phyloP scores from a whole-genome alignment of 2,797 vertebrate genomes.

The Fistularia tabacaria region DNA sequence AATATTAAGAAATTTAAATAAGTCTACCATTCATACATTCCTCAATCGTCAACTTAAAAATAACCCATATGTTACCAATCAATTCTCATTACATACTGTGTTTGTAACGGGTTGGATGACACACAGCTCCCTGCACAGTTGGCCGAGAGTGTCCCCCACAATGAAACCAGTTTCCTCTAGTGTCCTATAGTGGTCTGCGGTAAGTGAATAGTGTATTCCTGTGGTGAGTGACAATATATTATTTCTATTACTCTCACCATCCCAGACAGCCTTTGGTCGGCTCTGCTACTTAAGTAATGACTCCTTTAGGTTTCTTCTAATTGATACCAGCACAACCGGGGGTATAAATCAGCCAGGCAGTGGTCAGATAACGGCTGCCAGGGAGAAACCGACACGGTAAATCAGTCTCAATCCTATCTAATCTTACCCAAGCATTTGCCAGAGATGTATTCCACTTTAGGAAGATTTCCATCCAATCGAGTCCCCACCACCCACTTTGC shows the following conservation, averaged over 20 bases:
- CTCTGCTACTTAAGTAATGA: conserved; percentile 67
- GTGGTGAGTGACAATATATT: conserved; percentile 73
- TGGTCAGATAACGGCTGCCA: conserved; percentile 73
- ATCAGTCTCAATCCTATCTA: conserved; percentile 69
- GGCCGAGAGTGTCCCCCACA: conserved; percentile 45
- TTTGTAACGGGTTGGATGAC: conserved; percentile 47
- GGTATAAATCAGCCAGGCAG: conserved; percentile 68
- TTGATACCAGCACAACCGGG: conserved; percentile 64
- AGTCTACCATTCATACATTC: conserved; percentile 21
- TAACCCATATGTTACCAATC: conserved; percentile 48
- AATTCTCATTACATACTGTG: conserved; percentile 34
- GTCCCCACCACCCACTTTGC: conserved; percentile 50
- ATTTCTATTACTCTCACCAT: conserved; percentile 65
- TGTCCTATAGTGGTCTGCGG: conserved; percentile 68
- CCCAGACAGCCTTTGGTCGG: conserved; percentile 60
- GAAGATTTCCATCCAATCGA: conserved; percentile 47
- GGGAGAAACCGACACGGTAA: conserved; percentile 69
- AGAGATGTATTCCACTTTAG: conserved; percentile 66
- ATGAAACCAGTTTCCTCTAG: conserved; percentile 61
- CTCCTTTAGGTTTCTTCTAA: conserved; percentile 71
- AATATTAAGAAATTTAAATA: conserved; percentile 13
- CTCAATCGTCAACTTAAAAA: conserved; percentile 25
- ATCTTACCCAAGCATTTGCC: conserved; percentile 58
- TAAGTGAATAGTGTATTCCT: conserved; percentile 63
- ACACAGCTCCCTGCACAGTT: conserved; percentile 41